Base-by-base conservation (phyloP, 2,797 vertebrate species). In the Fringilla coelebs region DNA sequence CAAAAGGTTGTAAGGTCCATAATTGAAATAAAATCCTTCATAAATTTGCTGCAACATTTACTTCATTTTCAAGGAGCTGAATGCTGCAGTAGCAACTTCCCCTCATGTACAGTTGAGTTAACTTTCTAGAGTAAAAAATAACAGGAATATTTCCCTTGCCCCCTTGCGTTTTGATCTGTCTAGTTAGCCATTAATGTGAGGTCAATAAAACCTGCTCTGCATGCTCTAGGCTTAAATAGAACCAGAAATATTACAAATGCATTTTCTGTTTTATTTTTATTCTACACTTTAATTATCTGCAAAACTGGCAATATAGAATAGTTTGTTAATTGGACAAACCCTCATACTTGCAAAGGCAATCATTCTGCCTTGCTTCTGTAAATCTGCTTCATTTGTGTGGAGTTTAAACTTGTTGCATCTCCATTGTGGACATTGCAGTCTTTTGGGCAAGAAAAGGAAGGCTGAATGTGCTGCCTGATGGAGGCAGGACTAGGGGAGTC, bases 351-450 rank as follows among this genome's bases (percentile, higher is more conserved):
- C 16, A 13, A 48, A 72, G 25, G 29, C 6, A 10, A 10, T 55
- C 10, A 9, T 71, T 93, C 48, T 78, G 22, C 40, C 18, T 88
- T 8, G 1, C 2, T 40, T 62, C 43, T 6, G 8, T 34, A 73
- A 51, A 62, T 0, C 3, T 67, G 10, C 29, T 9, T 63, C 0
- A 3, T 73, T 65, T 73, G 2, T 13, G 8, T 38, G 26, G 17
- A 40, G 14, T 52, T 78, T 31, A 73, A 87, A 32, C 7, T 57
- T 72, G 10, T 49, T 21, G 20, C 7, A 8, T 58, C 15, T 51
- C 46, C 17, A 2, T 8, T 57, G 11, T 4, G 13, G 43, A 22
- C 20, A 25, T 5, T 58, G 12, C 55, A 87, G 48, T n/a, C 17
- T 82, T 75, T 49, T 22, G 19, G 60, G 16, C 4, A 60, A 58